Evolutionary conservation across 2,113 vertebrate genomes (phyloP).

Genomic region (Ceyx cyanopectus): DNA sequence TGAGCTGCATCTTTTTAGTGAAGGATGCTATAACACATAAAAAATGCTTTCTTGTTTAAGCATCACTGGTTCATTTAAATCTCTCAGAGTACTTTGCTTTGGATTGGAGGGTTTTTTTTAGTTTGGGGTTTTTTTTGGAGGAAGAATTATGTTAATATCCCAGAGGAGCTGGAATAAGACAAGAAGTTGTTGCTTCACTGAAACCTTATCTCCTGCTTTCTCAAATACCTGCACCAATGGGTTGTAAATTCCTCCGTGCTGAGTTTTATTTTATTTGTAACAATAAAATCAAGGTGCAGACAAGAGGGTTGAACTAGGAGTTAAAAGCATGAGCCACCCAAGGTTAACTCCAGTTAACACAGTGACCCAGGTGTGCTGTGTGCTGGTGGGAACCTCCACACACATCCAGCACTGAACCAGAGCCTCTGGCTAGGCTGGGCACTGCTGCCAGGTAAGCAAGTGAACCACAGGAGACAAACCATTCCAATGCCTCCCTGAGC

Average conservation of each 20-base stretch:
- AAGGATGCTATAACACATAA: not conserved
- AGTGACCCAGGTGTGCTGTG: not conserved
- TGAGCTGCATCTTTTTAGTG: not conserved
- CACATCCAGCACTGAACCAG: not conserved
- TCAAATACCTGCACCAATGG: not conserved
- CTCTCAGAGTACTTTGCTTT: not conserved
- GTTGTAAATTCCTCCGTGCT: not conserved
- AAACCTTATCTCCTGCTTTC: not conserved
- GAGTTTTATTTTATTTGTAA: not conserved
- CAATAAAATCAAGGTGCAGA: not conserved
- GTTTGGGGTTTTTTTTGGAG: not conserved
- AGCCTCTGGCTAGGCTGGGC: not conserved
- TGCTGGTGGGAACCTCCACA: not conserved
- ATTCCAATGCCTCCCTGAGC: not conserved
- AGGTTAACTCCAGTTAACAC: not conserved
- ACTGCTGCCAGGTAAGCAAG: not conserved
- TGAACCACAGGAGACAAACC: not conserved
- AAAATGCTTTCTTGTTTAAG: slow-evolving; percentile 4
- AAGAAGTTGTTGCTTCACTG: not conserved
- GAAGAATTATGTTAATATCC: not conserved
- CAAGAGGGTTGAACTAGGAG: not conserved
- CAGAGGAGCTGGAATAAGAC: not conserved
- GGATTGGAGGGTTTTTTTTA: not conserved
- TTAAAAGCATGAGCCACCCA: not conserved
- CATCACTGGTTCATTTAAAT: not conserved